Conservation (phyloP, 2,888 invertebrate genomes). For the Mythimna lalbum region DNA sequence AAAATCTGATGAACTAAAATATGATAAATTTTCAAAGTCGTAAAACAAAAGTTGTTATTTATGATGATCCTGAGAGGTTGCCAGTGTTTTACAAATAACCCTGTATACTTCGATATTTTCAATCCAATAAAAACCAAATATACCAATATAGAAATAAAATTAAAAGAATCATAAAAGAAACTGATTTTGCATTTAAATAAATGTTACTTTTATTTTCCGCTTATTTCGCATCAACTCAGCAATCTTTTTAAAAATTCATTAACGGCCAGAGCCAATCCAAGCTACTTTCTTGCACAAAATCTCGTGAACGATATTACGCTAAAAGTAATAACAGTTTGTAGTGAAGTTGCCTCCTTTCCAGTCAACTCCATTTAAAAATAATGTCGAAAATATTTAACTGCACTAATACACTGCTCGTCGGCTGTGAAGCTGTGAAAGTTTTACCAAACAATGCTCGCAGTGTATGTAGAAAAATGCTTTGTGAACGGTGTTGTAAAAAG, state of each 20-base stretch:
- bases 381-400: neutral
- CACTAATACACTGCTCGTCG: slow-evolving; percentile 22
- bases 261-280: neutral
- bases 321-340: slow-evolving; percentile 52
- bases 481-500: neutral
- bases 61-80: no score
- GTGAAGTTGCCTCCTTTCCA: slow-evolving; percentile 3
- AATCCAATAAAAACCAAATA: no score
- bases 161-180: neutral
- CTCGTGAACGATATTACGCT: slow-evolving; percentile 20
- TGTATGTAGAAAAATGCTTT: neutral
- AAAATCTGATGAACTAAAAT: no score
- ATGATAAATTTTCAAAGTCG: no score
- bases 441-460: neutral
- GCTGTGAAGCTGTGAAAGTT: neutral
- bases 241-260: slow-evolving; percentile 26
- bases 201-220: neutral
- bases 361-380: neutral
- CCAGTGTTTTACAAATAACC: no score
- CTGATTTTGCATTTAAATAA: neutral
- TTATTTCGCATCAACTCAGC: slow-evolving; percentile 12
- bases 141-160: neutral
- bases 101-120: neutral
- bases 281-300: slow-evolving; percentile 26
- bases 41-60: no score